Conservation (phyloP, 2,888 invertebrate species). For the Anticlea derivata region DNA sequence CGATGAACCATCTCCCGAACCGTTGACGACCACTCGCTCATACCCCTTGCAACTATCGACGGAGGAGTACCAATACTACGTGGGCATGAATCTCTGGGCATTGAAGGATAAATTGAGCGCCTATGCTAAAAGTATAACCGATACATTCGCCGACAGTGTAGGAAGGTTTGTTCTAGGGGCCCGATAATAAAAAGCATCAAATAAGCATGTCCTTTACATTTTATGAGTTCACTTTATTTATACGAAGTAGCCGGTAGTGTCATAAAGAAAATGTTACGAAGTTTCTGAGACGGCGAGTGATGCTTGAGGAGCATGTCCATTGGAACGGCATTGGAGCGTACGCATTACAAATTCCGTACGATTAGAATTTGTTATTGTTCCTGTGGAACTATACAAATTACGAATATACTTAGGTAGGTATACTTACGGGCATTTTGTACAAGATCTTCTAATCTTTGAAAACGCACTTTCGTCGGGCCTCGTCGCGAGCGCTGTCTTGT, state of each 20-base stretch:
- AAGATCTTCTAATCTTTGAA: too few species aligned
- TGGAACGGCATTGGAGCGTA: too few species aligned
- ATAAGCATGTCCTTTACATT: conserved; percentile 15
- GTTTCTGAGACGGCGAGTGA: conserved; percentile 22
- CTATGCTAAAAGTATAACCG: conserved; percentile 43
- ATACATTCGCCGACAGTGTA: conserved; percentile 46
- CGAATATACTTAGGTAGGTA: too few species aligned
- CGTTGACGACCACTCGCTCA: conserved; percentile 29
- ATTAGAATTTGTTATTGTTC: too few species aligned
- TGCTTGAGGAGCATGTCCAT: too few species aligned
- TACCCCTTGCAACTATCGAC: conserved; percentile 52
- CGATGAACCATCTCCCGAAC: conserved; percentile 41
- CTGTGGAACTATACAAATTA: too few species aligned
- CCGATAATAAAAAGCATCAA: conserved; percentile 15
- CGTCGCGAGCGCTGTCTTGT: too few species aligned
- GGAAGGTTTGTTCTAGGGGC: conserved; percentile 40
- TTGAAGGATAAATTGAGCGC: conserved; percentile 45
- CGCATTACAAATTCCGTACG: too few species aligned
- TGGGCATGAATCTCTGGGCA: conserved; percentile 46
- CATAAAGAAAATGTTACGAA: conserved; percentile 36
- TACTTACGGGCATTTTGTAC: too few species aligned
- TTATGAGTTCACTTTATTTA: conserved; percentile 22
- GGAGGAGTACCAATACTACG: conserved; percentile 49
- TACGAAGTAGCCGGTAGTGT: conserved; percentile 19
- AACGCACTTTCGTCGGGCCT: too few species aligned